Percentiles rank a stretch among this genome's conserved stretches.
Conservation (phyloP, 1,140 invertebrate species). For the Aricia agestis region DNA sequence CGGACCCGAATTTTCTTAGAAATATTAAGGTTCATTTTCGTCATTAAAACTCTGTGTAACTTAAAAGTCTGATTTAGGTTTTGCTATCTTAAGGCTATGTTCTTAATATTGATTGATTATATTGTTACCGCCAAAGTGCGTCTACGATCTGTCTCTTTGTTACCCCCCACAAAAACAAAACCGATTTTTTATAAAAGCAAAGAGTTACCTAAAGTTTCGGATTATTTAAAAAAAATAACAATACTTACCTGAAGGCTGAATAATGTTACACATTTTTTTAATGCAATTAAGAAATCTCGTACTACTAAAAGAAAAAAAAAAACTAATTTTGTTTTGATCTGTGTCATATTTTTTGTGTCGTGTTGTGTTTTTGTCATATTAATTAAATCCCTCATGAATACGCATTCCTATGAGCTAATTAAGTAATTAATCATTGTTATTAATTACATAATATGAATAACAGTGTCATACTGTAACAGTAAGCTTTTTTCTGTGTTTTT, state of each 20-base stretch:
- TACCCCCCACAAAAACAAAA: too few species aligned
- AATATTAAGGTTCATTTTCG: background rate
- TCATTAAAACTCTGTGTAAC: background rate
- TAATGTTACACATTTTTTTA: too few species aligned
- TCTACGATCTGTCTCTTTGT: too few species aligned
- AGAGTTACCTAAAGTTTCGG: too few species aligned
- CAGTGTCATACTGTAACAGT: background rate
- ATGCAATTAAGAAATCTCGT: too few species aligned
- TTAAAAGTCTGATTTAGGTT: background rate
- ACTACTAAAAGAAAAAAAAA: background rate
- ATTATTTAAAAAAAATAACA: too few species aligned
- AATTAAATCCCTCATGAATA: background rate
- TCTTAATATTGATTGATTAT: too few species aligned
- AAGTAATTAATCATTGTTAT: background rate
- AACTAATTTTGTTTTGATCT: background rate
- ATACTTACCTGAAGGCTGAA: too few species aligned
- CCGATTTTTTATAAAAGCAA: too few species aligned
- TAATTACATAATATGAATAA: background rate
- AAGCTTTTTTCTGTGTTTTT: too few species aligned
- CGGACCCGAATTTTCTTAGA: slow-evolving; percentile 6
- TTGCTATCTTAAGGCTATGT: too few species aligned
- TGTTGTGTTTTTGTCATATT: background rate
- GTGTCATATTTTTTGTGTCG: background rate
- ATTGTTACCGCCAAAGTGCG: too few species aligned
- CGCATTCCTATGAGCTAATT: slow-evolving; percentile 2